Evolutionary conservation across 2,888 invertebrate genomes (phyloP), one percentile per base, ranked within the genome.

Genomic region (Carpatolechia fugitivella): DNA sequence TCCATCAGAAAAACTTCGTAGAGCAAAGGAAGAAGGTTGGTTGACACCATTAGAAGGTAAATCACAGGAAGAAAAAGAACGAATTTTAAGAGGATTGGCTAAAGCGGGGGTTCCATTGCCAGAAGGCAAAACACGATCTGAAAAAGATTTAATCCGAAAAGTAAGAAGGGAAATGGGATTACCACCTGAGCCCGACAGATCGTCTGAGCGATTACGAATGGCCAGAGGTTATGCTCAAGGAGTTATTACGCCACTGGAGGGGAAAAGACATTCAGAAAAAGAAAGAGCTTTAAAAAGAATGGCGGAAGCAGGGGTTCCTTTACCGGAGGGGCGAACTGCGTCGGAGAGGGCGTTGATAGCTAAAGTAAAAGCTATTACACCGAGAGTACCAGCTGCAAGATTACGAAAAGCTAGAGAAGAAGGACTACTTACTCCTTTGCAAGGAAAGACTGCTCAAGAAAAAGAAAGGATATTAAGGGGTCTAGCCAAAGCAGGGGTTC

Each of bases 351-450:
- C 47, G 1, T 47, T 47, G 30, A 47, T 47, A 7, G 33, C 10
- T 6, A 33, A 33, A 33, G n/a, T 33, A 11, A 33, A 33, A 33
- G n/a, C 33, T 11, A 33, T 2, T 5, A 10, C 10, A 11, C 10
- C 33, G 11, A 33, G 33, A 33, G 33, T 33, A 11, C 33, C 33
- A n/a, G 10, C 33, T 33, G 33, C 10, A 3, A 33, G 8, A 33
- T n/a, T 33, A 11, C 33, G 33, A 2, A 33, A 33, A 33, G 33
- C 33, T n/a, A 54, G 56, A 48, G 63, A 59, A 1, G 64, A 61
- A 0, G 74, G 74, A 0, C 18, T 71, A 1, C 48, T 73, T 8
- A 64, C 64, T 1, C 75, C 75, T 0, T 53, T 74, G 40, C 66
- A 68, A 61, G 74, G 73, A 0, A 70, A 70, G 63, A 49, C 68